Evolutionary conservation across 2,797 vertebrate genomes (phyloP).

Genomic region (Lagocephalus sceleratus): DNA sequence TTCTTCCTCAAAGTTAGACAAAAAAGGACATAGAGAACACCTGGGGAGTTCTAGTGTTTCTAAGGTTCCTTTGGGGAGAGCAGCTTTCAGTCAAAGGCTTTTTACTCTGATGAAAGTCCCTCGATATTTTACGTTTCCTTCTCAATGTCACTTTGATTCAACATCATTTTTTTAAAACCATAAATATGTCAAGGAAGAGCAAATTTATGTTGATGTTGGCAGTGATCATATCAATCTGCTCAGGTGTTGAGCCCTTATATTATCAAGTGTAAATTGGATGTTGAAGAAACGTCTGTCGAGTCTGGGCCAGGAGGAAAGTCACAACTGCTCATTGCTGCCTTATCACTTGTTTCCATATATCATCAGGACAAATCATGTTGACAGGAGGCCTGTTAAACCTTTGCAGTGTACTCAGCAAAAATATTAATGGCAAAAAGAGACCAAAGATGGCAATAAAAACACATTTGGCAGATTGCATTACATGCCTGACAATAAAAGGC

Average conservation of each 20-base stretch:
- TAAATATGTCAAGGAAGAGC: constrained; percentile 9
- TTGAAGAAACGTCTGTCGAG: constrained; percentile 18
- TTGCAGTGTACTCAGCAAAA: too few relatives aligned
- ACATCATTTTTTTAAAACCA: constrained; percentile 19
- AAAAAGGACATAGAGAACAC: background rate
- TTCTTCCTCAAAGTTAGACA: background rate
- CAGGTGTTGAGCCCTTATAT: constrained; percentile 29
- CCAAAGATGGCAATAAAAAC: constrained; percentile 1
- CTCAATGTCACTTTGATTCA: constrained; percentile 9
- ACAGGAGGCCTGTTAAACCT: background rate
- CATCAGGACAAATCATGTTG: constrained; percentile 5
- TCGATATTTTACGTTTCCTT: constrained; percentile 3
- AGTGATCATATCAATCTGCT: constrained; percentile 14
- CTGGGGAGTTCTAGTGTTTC: background rate
- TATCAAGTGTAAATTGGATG: constrained; percentile 41
- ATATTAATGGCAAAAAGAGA: too few relatives aligned
- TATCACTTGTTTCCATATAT: constrained; percentile 14
- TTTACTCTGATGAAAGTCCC: constrained; percentile 16
- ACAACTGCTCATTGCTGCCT: constrained; percentile 21
- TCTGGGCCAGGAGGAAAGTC: constrained; percentile 38
- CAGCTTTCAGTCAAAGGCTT: constrained; percentile 20
- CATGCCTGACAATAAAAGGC: background rate
- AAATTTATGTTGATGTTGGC: constrained; percentile 23
- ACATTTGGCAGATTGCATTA: background rate
- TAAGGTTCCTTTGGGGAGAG: constrained; percentile 13